These are phyloP conservation scores for Drosophila neonasuta DNA, from an alignment of 2,888 invertebrate species.

Conservation along the genomic window DNA sequence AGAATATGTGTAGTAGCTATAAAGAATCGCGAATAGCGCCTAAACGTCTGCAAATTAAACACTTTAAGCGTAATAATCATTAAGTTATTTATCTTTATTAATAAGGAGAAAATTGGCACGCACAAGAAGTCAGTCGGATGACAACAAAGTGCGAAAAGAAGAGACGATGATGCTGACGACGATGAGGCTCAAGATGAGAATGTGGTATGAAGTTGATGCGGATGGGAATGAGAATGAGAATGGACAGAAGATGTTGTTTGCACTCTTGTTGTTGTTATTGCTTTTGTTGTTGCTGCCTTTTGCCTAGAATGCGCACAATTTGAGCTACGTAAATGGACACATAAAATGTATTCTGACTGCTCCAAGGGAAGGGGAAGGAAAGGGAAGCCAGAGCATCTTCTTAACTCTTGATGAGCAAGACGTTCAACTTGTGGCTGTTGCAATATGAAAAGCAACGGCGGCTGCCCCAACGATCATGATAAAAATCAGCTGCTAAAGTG, in stretches of 20 bases:
- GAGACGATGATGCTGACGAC: slow-evolving; percentile 15
- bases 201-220: slow-evolving; percentile 10
- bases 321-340: slow-evolving; percentile 75
- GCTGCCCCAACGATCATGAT: slow-evolving; percentile 52
- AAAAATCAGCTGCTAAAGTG: slow-evolving; percentile 66
- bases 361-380: not conserved
- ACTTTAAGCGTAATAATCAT: slow-evolving; percentile 76
- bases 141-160: slow-evolving; percentile 55
- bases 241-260: slow-evolving; percentile 26
- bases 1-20: slow-evolving; percentile 25
- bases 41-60: slow-evolving; percentile 70
- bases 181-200: slow-evolving; percentile 5
- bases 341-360: slow-evolving; percentile 63
- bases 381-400: slow-evolving; percentile 16
- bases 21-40: slow-evolving; percentile 48
- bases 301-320: slow-evolving; percentile 71
- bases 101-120: slow-evolving; percentile 76
- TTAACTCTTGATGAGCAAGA: slow-evolving; percentile 52
- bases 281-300: not conserved
- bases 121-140: slow-evolving; percentile 68
- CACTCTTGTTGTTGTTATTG: slow-evolving; percentile 6
- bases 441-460: slow-evolving; percentile 48
- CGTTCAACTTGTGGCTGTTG: slow-evolving; percentile 47
- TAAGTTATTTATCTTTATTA: slow-evolving; percentile 79
- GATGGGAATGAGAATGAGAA: slow-evolving; percentile 24